These are phyloP conservation scores for Gallinago media DNA, from an alignment of 2,113 vertebrate species.

Conservation along the genomic window DNA sequence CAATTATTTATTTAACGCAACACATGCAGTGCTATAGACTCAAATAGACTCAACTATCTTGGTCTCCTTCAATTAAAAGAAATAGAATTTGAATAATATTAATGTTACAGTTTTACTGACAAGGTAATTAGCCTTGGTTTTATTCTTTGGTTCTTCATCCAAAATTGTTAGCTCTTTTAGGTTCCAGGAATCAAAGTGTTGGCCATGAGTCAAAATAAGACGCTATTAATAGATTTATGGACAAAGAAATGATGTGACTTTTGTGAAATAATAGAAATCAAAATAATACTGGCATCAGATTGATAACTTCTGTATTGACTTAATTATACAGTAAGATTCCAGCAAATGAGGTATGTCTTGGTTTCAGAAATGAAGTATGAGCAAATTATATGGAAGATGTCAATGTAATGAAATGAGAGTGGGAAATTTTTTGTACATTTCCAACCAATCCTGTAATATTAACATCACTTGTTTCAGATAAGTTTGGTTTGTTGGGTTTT, in stretches of 20 bases:
- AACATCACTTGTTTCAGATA: background rate
- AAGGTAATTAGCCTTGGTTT: background rate
- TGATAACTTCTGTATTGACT: background rate
- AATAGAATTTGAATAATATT: background rate
- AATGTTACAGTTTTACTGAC: background rate
- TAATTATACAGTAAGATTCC: background rate
- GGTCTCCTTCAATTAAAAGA: background rate
- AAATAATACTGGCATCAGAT: background rate
- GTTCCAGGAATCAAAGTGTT: background rate
- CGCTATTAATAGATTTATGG: background rate
- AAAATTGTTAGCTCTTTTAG: background rate
- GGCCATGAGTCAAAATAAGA: background rate
- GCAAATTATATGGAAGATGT: background rate
- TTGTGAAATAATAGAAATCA: background rate
- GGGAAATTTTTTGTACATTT: background rate
- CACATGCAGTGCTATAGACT: background rate
- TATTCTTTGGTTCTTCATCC: background rate
- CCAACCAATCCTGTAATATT: background rate
- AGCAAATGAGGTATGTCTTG: background rate
- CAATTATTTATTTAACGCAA: background rate
- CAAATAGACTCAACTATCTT: background rate
- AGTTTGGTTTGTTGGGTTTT: rapidly evolving
- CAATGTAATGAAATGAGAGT: background rate
- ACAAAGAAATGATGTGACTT: background rate
- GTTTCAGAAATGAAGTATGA: background rate